Evolutionary conservation across 2,797 vertebrate genomes (phyloP), one percentile per base, ranked within the genome.

Genomic region (Falco biarmicus): DNA sequence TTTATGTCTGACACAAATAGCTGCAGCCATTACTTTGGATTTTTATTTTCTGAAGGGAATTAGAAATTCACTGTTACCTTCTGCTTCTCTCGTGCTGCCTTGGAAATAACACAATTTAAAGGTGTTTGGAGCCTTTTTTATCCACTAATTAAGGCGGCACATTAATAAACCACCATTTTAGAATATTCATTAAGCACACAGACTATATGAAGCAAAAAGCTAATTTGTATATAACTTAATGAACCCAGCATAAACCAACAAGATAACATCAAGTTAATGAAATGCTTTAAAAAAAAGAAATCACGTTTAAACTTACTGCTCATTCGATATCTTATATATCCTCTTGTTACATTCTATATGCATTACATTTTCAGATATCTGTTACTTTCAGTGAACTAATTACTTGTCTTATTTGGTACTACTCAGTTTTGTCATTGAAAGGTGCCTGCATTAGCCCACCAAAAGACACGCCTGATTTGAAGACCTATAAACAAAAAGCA

Each of bases 41-140:
- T 96, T 97, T 96, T 97, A 96, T 97, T 96, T 97, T 96, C 96
- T 95, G 94, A 96, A 92, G 95, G 93, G 96, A 97, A 95, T 97
- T 96, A 68, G 79, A 80, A 96, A 95, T 95, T 94, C 92, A 80
- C 81, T 65, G 74, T 84, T 93, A 93, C 94, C 85, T 97, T 95
- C 95, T 90, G 91, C 84, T 96, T 90, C 94, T 75, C 89, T 94
- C 80, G 18, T 3, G 43, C 50, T 85, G 68, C 83, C 34, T 83
- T 51, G 68, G 31, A 96, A 96, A 82, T 77, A 85, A 94, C 68
- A 77, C 54, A 79, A 76, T 89, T 92, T 91, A 95, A 94, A 91
- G 92, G 89, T 88, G 78, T 80, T 96, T 60, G 54, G 90, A 79
- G 83, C 69, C 39, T 87, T 87, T 90, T 84, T 93, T 89, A 75